These are phyloP conservation scores for Tachyglossus aculeatus DNA, from an alignment of 2,797 vertebrate genomes.

Conservation along the genomic window DNA sequence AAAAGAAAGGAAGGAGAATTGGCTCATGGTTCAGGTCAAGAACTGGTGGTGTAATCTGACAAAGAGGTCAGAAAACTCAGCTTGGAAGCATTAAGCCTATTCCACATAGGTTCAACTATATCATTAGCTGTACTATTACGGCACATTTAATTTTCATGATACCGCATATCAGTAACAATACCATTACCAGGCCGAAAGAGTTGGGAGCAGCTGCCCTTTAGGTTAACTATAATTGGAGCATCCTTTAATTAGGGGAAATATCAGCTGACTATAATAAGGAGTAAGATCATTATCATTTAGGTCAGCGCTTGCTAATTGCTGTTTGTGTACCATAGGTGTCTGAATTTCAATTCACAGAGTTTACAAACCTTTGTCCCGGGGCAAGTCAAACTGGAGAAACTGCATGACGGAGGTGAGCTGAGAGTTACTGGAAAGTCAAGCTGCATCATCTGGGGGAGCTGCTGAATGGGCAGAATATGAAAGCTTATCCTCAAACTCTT, in stretches of 20 bases:
- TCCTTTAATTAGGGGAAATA: slow-evolving; percentile 61
- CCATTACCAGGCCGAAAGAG: slow-evolving; percentile 43
- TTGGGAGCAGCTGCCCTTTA: slow-evolving; percentile 58
- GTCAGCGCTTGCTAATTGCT: slow-evolving; percentile 64
- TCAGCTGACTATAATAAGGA: slow-evolving; percentile 60
- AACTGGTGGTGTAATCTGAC: slow-evolving; percentile 67
- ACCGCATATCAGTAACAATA: slow-evolving; percentile 12
- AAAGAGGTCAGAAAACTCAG: slow-evolving; percentile 65
- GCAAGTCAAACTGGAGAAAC: slow-evolving; percentile 1
- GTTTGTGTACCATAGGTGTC: slow-evolving; percentile 51
- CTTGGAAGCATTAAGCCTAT: slow-evolving; percentile 68
- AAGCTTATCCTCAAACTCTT: neutral
- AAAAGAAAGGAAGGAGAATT: slow-evolving; percentile 68
- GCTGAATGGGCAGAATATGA: neutral
- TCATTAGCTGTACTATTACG: slow-evolving; percentile 35
- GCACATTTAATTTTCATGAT: slow-evolving; percentile 36
- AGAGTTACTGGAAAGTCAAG: neutral
- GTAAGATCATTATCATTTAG: slow-evolving; percentile 61
- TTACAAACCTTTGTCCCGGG: slow-evolving; percentile 3
- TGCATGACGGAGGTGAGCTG: neutral
- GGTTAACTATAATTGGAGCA: slow-evolving; percentile 63
- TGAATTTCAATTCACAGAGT: slow-evolving; percentile 12
- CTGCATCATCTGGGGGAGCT: neutral
- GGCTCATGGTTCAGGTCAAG: slow-evolving; percentile 76
- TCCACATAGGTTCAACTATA: slow-evolving; percentile 51